Base-by-base conservation (phyloP, 1,140 invertebrate species). In the Daktulosphaira vitifoliae region DNA sequence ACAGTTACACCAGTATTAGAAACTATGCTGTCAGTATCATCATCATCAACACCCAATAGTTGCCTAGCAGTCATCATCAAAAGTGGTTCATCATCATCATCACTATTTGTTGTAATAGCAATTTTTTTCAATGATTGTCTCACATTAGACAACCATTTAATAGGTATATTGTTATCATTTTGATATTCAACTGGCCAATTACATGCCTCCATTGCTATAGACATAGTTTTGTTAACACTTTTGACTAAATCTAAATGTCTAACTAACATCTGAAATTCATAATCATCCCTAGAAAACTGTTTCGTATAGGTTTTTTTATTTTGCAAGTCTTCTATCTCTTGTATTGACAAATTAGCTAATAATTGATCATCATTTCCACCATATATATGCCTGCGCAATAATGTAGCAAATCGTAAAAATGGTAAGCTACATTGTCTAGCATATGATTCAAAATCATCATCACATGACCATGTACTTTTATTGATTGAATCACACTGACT, bases 311-410 rank as follows among this genome's bases (percentile, higher is more conserved):
- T 33, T 33, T 33, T 33, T 11, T 33, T 33, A 11, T 33, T 33
- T 33, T 33, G 5, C 29, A 11, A 33, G 29, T 33, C 29, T 33
- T 33, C 29, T 11, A 11, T 33, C 29, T 6, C 11, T 5, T 33
- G 29, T 33, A 33, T 6, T 11, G 5, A 11, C 11, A 33, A 33
- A 33, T 33, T 5, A 5, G 29, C 29, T 6, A 33, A 33, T 11
- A 33, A 6, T 11, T 44, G 25, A 18, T 44, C 38, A 26, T 62
- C 25, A 20, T 48, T 25, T 15, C 44, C 82, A 46, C 85, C 83
- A 76, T 92, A 94, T 42, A 96, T 75, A 77, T 96, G 90, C 75
- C 90, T 85, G 62, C 88, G 82, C 22, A 96, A 76, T 3, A 96
- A 75, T 2, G 90, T 81, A 0, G 90, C 87, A 48, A 94, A 81